These are phyloP conservation scores for Fregetta grallaria DNA, from an alignment of 2,113 vertebrate species.

Conservation along the genomic window DNA sequence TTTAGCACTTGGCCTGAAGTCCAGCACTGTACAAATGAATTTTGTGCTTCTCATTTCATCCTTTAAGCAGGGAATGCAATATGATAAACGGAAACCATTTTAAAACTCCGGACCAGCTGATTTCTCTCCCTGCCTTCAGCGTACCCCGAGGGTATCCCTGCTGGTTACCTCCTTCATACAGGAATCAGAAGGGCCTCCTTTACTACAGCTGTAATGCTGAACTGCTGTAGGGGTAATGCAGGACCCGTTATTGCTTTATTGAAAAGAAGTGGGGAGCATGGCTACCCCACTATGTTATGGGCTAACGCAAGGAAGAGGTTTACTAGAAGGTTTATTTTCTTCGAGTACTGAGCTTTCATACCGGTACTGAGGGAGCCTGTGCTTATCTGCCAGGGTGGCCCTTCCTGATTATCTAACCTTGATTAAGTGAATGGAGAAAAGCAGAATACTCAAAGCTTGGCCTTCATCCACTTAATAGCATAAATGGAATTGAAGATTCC, in stretches of 20 bases:
- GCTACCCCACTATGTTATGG: neutral
- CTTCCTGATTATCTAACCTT: neutral
- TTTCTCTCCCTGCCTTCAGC: neutral
- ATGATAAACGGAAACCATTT: neutral
- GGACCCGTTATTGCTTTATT: neutral
- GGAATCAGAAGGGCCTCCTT: neutral
- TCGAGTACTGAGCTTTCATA: neutral
- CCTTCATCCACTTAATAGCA: neutral
- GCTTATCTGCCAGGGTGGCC: neutral
- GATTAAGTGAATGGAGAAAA: neutral
- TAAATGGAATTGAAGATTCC: neutral
- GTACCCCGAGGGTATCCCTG: accelerated
- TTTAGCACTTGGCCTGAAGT: neutral
- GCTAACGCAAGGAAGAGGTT: neutral
- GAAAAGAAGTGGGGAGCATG: neutral
- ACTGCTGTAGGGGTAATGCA: neutral
- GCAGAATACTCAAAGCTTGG: neutral
- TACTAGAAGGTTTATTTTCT: neutral
- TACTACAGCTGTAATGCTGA: neutral
- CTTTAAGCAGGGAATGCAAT: neutral
- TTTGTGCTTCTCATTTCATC: neutral
- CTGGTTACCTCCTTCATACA: neutral
- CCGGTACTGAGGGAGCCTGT: neutral
- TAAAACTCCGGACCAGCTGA: neutral
- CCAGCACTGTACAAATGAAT: neutral